Conservation (phyloP, 1,140 invertebrate species). For the Drosophila repletoides region DNA sequence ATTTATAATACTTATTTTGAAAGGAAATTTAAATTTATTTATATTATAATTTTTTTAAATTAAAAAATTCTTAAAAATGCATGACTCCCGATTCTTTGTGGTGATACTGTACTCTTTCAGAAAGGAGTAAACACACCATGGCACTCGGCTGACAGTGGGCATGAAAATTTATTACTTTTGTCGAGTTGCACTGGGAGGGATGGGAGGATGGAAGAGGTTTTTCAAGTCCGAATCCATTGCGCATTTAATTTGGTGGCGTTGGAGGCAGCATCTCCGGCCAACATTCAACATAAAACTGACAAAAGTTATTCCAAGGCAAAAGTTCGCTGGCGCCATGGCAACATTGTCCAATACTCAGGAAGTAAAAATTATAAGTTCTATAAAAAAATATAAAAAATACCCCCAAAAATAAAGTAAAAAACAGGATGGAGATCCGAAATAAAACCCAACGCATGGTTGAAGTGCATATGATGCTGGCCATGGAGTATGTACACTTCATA, state of each 20-base stretch:
- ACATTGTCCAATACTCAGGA: constrained; percentile 41
- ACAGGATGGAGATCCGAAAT: constrained; percentile 19
- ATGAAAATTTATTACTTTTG: constrained; percentile 70
- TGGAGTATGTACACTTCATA: constrained; percentile 3
- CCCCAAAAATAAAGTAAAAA: constrained; percentile 7
- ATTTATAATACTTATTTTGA: no score
- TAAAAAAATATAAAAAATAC: constrained; percentile 24
- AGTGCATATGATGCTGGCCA: constrained; percentile 13
- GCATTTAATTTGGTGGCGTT: constrained; percentile 60
- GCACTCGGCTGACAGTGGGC: constrained; percentile 58
- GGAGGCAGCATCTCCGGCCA: constrained; percentile 28
- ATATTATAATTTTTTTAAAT: no score
- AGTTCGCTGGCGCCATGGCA: constrained; percentile 25
- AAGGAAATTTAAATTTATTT: no score
- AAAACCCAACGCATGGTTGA: constrained; percentile 38
- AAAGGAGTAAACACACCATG: constrained; percentile 55
- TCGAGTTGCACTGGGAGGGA: background rate
- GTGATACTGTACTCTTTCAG: constrained; percentile 21
- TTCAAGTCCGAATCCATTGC: constrained; percentile 53
- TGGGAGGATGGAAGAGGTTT: background rate
- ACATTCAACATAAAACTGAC: constrained; percentile 40
- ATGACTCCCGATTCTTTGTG: no score
- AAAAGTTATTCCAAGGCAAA: constrained; percentile 42
- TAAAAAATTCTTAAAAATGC: no score
- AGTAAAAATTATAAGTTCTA: constrained; percentile 42